Base-by-base conservation (phyloP, 2,797 vertebrate species). In the Limosa lapponica region DNA sequence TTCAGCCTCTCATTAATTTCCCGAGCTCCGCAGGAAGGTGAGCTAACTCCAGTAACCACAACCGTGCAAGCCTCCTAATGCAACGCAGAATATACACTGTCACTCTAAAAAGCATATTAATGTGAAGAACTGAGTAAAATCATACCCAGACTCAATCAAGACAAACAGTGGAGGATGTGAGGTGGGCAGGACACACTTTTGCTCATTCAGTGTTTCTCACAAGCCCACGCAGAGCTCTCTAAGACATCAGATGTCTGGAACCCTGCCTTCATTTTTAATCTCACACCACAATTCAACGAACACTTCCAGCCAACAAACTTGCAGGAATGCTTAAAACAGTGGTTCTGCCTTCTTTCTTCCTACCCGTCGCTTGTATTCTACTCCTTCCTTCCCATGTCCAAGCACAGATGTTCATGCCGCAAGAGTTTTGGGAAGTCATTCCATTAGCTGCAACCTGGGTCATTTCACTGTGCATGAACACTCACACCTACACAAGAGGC, bases 181-280 rank as follows among this genome's bases (percentile, higher is more conserved):
- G 72, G 93, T 77, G 74, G 87, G 95, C 61, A 95, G 81, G 87
- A 87, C 67, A 77, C 8, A 1, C 34, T 91, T 71, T n/a, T 95
- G 86, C 90, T 96, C 95, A 94, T 85, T 95, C 87, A 95, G 32
- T n/a, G 71, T 80, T 93, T 69, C 90, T 91, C 89, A 90, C 86
- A 66, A 89, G 74, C 92, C 93, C 82, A 87, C 93, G 2, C 67
- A 77, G 74, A 95, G 79, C 54, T 72, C 81, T 93, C 49, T 36
- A 70, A 81, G 77, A 83, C 79, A 87, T 90, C 58, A 82, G 75
- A 44, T 71, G 41, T 39, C 78, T 96, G 92, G 93, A 96, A 82
- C 25, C 2, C 48, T 87, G 86, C 95, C 92, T 85, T 54, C 64
- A 20, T 32, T 52, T 44, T 92, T 87, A 11, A 93, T 70, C 74